Evolutionary conservation across 2,888 invertebrate species (phyloP).

Genomic region (Acholoe squamosa): DNA sequence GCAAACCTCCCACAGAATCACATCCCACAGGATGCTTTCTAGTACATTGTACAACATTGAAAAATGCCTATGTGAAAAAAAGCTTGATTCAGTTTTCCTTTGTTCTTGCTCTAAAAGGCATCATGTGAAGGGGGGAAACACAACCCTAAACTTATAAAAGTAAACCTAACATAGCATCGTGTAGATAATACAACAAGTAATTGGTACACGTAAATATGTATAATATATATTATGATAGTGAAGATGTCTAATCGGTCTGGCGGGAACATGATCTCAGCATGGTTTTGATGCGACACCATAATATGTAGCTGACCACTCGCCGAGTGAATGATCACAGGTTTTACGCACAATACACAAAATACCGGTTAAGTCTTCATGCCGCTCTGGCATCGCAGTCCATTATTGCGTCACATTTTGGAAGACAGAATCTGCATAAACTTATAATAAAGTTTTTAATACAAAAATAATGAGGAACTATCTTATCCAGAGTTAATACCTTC

Average conservation of each 20-base stretch:
- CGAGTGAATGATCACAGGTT: not conserved
- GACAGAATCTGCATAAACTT: conserved; percentile 20
- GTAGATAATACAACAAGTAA: conserved; percentile 53
- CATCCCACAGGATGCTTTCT: not conserved
- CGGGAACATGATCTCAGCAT: not conserved
- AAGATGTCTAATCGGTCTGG: conserved; percentile 27
- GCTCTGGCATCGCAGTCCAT: not conserved
- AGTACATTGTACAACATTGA: not conserved
- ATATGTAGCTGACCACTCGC: not conserved
- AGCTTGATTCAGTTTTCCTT: not conserved
- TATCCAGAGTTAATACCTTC: no score
- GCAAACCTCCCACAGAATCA: not conserved
- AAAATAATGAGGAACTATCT: no score
- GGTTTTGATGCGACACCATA: not conserved
- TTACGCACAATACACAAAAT: not conserved
- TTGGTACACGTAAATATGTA: conserved; percentile 21
- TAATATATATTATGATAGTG: conserved; percentile 33
- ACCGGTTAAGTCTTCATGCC: not conserved
- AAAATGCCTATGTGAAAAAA: not conserved
- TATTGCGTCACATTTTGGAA: not conserved
- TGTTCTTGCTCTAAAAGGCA: conserved; percentile 45
- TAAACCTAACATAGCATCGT: conserved; percentile 59
- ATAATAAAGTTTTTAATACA: not conserved
- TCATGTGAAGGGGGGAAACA: not conserved
- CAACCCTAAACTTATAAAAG: not conserved